A percentile compares a stretch with the other conserved stretches of the same genome.
phyloP scores from a whole-genome alignment of 2,797 vertebrate species.

The Chaenodraco wilsoni region DNA sequence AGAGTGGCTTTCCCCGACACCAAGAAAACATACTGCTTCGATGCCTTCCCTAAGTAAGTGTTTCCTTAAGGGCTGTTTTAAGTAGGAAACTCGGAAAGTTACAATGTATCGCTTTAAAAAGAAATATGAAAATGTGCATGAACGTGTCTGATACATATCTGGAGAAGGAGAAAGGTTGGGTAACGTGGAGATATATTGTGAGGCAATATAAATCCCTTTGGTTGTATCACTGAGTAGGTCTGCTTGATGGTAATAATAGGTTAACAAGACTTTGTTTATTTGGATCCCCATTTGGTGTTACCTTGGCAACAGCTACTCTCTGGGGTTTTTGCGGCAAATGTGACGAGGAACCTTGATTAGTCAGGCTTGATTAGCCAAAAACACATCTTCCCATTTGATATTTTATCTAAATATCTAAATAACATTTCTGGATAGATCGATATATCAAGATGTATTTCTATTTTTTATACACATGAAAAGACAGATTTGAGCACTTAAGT shows the following conservation, averaged over 20 bases:
- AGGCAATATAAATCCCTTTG: not conserved
- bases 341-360: constrained; percentile 1
- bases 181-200: not conserved
- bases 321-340: not conserved
- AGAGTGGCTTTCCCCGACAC: constrained; percentile 97
- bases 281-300: constrained; percentile 14
- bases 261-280: constrained; percentile 4
- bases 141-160: not conserved
- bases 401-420: not conserved
- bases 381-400: not conserved
- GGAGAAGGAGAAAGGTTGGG: not conserved
- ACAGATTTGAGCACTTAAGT: not conserved
- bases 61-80: too few species aligned
- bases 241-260: not conserved
- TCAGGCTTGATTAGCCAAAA: not conserved
- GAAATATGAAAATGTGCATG: too few species aligned
- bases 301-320: constrained; percentile 17
- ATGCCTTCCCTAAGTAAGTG: constrained; percentile 97
- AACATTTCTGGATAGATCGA: not conserved
- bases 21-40: constrained; percentile 99
- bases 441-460: too few species aligned
- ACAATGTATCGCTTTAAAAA: too few species aligned
- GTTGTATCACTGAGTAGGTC: not conserved
- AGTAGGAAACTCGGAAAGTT: too few species aligned
- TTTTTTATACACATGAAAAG: not conserved